Evolutionary conservation across 2,888 invertebrate genomes (phyloP), one percentile per base, ranked within the genome.

Genomic region (Strigamia transsilvanica): DNA sequence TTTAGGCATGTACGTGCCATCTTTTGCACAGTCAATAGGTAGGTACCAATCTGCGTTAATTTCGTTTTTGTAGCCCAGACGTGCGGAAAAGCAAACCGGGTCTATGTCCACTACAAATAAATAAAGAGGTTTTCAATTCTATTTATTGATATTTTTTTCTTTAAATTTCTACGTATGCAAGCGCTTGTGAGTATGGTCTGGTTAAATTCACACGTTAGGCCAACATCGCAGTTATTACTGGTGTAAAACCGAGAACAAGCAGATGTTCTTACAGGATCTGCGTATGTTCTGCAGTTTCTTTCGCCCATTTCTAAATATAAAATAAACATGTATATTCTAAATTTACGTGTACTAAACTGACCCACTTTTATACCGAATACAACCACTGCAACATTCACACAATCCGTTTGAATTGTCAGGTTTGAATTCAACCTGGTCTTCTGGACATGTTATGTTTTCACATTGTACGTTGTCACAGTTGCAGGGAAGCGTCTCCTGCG

Each of bases 1-100:
- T 83, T 91, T 91, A 0, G 92, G 90, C 61, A 90, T 90, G 88
- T 90, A 92, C 18, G 87, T 87, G 13, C 91, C 92, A 85, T 92
- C 90, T 27, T 89, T 87, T 79, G 91, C 88, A 86, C 93, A 93
- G 82, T 85, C 88, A 2, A 90, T 90, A 77, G 88, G 87, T 85
- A 84, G 85, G 66, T 84, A 84, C 32, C 46, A 38, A n/a, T 66
- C 56, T 83, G 13, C 6, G 2, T 15, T 13, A n/a, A n/a, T 46
- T 15, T 46, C 15, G 1, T 46, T 15, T 46, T 13, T 13, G 46
- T n/a, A 46, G 5, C 12, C 5, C 3, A 27, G 5, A 38, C 38
- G 10, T 46, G 15, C 1, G 15, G 13, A 6, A 13, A n/a, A n/a
- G n/a, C 46, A 46, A 2, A 1, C 3, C 15, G 10, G 10, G 1